Evolutionary conservation across 2,888 invertebrate genomes (phyloP), one percentile per base, ranked within the genome.

Genomic region (Caenorhabditis becei): DNA sequence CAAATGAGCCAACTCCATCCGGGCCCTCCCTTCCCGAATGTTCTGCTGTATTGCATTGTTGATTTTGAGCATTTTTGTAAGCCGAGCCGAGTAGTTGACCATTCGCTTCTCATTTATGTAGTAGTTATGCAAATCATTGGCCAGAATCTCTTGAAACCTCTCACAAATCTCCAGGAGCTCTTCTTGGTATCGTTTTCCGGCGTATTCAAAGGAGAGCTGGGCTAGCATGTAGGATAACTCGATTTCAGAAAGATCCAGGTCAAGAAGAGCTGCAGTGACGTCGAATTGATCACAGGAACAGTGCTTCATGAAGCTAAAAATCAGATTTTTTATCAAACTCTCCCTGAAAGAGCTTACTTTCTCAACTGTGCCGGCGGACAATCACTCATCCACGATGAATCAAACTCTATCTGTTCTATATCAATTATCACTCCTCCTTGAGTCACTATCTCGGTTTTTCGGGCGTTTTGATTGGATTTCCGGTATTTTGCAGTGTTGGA

Each of bases 41-140:
- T 80, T 77, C 54, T 71, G 72, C 80, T 83, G 82, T 16, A 84
- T 72, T 10, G 74, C 81, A 58, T 83, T 80, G 14, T 83, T 79
- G 32, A 84, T 62, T 11, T 63, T 65, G 79, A 84, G 65, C 26
- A 84, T 47, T 61, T 79, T 80, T 37, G 79, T 69, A 8, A 84
- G 53, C 65, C 84, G 44, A 24, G 65, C 51, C 0, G 78, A 78
- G 44, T 84, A 84, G 44, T 78, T 83, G 8, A 75, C 44, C 11
- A 61, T 54, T 7, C 56, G 47, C 32, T 65, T 24, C 0, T 78
- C 66, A 3, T 63, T 56, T 2, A 69, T 23, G 58, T 82, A 82
- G 24, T 78, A 82, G 23, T 82, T 56, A 35, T 82, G 82, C 2
- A 82, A 18, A 49, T 82, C 82, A 44, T 74, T 65, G 0, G 78